Conservation (phyloP, 2,113 vertebrate species). For the Zapus hudsonius region DNA sequence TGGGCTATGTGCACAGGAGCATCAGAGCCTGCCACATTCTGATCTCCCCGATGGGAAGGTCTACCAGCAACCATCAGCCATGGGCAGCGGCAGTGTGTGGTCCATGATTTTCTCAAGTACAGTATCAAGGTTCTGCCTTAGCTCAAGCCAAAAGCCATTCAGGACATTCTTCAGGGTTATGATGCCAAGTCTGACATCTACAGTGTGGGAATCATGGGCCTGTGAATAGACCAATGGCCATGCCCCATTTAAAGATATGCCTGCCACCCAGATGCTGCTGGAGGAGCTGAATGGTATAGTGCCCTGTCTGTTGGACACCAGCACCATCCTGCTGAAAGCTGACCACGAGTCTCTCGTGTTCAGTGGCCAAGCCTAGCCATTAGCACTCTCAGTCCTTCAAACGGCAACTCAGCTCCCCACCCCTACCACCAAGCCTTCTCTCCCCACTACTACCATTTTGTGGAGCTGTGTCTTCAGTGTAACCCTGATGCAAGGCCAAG, state of each 20-base stretch:
- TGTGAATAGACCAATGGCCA: constrained; percentile 98
- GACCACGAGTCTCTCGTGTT: constrained; percentile 92
- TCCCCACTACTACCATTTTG: constrained; percentile 94
- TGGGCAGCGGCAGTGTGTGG: constrained; percentile 93
- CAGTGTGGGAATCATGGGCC: constrained; percentile 97
- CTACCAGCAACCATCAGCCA: constrained; percentile 96
- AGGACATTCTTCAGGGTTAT: constrained; percentile 95
- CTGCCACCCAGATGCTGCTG: constrained; percentile 97
- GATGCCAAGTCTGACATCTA: constrained; percentile 99
- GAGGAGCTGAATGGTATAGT: constrained; percentile 98
- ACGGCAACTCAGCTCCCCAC: constrained; percentile 91
- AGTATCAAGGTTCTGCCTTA: constrained; percentile 96
- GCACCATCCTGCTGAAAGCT: constrained; percentile 98
- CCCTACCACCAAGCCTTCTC: constrained; percentile 97
- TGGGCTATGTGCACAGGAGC: constrained; percentile 99
- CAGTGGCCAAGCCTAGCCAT: constrained; percentile 87
- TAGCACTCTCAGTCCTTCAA: constrained; percentile 88
- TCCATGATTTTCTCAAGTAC: constrained; percentile 97
- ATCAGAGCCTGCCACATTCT: constrained; percentile 98
- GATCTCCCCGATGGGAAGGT: constrained; percentile 97
- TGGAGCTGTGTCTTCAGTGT: constrained; percentile 96
- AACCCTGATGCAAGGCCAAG: constrained; percentile 94
- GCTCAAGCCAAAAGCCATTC: constrained; percentile 97
- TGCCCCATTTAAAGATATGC: constrained; percentile 99
- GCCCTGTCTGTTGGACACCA: constrained; percentile 96